Conservation (phyloP, 2,113 vertebrate genomes). For the Cacatua alba region DNA sequence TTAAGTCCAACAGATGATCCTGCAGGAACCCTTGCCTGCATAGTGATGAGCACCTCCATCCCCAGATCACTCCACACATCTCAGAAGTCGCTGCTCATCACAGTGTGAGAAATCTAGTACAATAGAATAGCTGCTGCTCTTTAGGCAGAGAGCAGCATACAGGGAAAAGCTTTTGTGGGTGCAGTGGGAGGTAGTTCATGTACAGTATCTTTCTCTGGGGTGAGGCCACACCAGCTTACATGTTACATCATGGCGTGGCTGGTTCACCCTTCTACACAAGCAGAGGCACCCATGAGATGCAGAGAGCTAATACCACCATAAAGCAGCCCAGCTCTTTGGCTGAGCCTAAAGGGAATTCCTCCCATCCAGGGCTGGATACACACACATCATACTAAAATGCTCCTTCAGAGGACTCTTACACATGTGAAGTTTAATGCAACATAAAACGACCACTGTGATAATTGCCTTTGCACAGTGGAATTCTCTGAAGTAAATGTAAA, state of each 20-base stretch:
- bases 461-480: not conserved
- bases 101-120: fast-evolving
- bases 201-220: not conserved
- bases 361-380: not conserved
- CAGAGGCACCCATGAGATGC: not conserved
- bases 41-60: not conserved
- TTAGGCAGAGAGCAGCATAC: not conserved
- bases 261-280: not conserved
- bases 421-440: not conserved
- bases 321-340: not conserved
- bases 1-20: not conserved
- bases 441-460: not conserved
- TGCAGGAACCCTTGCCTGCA: not conserved
- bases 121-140: not conserved
- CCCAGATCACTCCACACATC: fast-evolving
- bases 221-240: not conserved
- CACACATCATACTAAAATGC: not conserved
- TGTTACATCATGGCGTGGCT: not conserved
- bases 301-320: not conserved
- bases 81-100: not conserved
- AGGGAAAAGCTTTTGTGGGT: not conserved
- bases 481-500: not conserved
- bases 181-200: not conserved
- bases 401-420: not conserved
- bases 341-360: not conserved